phyloP scores from a whole-genome alignment of 2,888 invertebrate genomes.

The Ligdia adustata region DNA sequence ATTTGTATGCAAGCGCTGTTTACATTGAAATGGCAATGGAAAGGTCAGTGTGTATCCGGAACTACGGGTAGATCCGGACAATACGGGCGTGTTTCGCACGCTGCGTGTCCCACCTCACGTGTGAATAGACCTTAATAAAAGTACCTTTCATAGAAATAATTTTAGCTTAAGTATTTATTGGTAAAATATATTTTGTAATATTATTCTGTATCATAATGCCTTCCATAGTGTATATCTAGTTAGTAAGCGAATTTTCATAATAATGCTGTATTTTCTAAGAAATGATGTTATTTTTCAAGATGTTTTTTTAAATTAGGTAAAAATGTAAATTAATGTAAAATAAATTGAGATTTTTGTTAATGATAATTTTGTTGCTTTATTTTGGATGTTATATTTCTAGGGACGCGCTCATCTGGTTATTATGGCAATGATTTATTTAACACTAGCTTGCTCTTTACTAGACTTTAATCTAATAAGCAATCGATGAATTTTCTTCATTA shows the following conservation, averaged over 20 bases:
- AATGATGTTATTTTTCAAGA: constrained; percentile 75
- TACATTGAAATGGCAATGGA: constrained; percentile 23
- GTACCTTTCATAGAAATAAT: constrained; percentile 76
- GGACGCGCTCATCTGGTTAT: too few species aligned
- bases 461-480: too few species aligned
- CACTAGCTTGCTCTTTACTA: too few species aligned
- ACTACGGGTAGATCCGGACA: constrained; percentile 4
- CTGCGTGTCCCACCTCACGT: constrained; percentile 63
- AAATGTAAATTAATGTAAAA: constrained; percentile 83
- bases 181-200: constrained; percentile 56
- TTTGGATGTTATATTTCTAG: too few species aligned
- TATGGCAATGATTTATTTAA: too few species aligned
- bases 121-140: constrained; percentile 69
- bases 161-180: constrained; percentile 80
- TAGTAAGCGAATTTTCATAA: constrained; percentile 44
- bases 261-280: constrained; percentile 54
- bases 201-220: constrained; percentile 65
- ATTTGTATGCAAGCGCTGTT: constrained; percentile 26
- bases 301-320: constrained; percentile 66
- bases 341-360: constrained; percentile 82
- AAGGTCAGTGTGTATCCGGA: constrained; percentile 19
- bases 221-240: constrained; percentile 46
- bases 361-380: constrained; percentile 45
- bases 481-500: too few species aligned
- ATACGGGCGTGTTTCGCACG: constrained; percentile 57